phyloP scores from a whole-genome alignment of 2,113 vertebrate species.

The Bothrops jararaca region DNA sequence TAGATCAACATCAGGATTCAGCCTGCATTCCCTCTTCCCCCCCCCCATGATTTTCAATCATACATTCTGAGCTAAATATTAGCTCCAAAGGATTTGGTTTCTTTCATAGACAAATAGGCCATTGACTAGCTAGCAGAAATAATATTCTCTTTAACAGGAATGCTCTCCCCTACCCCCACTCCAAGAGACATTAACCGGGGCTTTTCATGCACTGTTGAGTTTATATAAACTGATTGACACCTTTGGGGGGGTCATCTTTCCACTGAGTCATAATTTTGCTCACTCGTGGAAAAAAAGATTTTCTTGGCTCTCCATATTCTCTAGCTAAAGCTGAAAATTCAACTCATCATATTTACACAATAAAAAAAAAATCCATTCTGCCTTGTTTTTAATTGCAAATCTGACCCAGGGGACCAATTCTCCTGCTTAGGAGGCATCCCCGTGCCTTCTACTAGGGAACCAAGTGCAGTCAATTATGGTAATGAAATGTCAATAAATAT shows the following conservation, averaged over 20 bases:
- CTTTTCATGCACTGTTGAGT: slow-evolving; percentile 90
- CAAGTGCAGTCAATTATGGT: slow-evolving; percentile 98
- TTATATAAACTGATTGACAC: slow-evolving; percentile 91
- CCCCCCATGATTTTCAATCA: neutral
- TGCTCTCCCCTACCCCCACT: neutral
- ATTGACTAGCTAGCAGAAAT: slow-evolving; percentile 16
- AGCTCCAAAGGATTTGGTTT: neutral
- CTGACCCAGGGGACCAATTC: slow-evolving; percentile 79
- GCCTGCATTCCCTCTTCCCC: neutral
- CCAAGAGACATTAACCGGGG: slow-evolving; percentile 64
- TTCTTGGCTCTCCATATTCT: slow-evolving; percentile 71
- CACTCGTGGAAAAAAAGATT: slow-evolving; percentile 68
- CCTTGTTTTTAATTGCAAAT: slow-evolving; percentile 97
- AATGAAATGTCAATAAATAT: slow-evolving; percentile 99
- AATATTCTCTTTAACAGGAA: slow-evolving; percentile 6
- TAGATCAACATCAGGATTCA: neutral
- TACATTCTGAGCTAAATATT: neutral
- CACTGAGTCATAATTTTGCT: slow-evolving; percentile 83
- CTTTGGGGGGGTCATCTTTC: slow-evolving; percentile 78
- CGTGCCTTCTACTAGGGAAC: slow-evolving; percentile 81
- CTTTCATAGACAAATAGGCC: neutral
- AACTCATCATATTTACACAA: slow-evolving; percentile 89
- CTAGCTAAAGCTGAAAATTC: slow-evolving; percentile 78
- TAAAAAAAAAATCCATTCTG: slow-evolving; percentile 88
- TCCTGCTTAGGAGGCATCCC: slow-evolving; percentile 82